Percentiles rank a stretch among this genome's conserved stretches.
Evolutionary conservation across 2,888 invertebrate genomes (phyloP).

Genomic region (Cepaea hortensis): DNA sequence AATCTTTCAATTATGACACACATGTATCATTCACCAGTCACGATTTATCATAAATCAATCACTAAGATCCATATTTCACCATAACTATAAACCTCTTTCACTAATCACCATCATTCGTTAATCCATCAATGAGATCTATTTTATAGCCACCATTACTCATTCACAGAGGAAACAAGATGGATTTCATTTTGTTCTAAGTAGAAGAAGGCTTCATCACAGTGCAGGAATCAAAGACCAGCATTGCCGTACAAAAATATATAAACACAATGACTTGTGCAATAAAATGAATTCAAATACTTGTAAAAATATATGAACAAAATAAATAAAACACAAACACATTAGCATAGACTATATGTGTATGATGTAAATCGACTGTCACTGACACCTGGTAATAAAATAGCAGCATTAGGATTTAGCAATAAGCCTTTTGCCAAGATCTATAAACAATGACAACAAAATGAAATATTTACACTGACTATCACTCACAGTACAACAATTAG

Average conservation of each 20-base stretch:
- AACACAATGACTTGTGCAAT: not conserved
- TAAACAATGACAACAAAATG: not conserved
- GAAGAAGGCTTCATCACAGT: not conserved
- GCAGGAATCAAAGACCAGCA: not conserved
- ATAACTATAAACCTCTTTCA: too few species aligned
- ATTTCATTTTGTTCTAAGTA: too few species aligned
- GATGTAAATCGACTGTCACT: not conserved
- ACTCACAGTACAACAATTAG: not conserved
- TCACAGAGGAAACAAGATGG: too few species aligned
- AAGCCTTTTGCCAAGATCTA: not conserved
- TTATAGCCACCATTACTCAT: too few species aligned
- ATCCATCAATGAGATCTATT: too few species aligned
- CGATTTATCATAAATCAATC: too few species aligned
- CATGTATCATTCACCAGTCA: too few species aligned
- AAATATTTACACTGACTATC: not conserved
- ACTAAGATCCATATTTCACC: too few species aligned
- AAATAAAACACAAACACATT: not conserved
- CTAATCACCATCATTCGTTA: too few species aligned
- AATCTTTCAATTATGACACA: too few species aligned
- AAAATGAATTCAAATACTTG: not conserved
- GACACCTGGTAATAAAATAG: not conserved
- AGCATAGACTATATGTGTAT: not conserved
- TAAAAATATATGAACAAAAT: not conserved
- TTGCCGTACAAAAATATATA: conserved; percentile 19
- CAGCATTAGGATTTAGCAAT: conserved; percentile 5